Conservation (phyloP, 2,113 vertebrate species). For the Eulemur macaco region DNA sequence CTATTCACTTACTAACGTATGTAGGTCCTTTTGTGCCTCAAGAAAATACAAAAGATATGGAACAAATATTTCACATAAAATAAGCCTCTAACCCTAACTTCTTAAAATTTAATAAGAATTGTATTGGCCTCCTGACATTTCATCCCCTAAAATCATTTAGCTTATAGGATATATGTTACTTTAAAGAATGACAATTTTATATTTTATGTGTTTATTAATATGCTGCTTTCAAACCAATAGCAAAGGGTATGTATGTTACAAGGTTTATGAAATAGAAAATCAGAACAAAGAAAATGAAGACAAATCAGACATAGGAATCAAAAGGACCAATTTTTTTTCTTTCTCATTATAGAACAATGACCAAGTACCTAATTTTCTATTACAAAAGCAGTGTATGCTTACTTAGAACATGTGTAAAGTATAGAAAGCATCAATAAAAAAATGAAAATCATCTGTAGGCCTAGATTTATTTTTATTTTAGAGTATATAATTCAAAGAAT, state of each 20-base stretch:
- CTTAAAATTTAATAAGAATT: not conserved
- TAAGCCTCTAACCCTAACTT: not conserved
- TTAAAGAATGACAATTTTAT: not conserved
- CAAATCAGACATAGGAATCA: not conserved
- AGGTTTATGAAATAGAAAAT: not conserved
- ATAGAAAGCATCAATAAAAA: not conserved
- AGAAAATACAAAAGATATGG: not conserved
- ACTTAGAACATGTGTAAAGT: not conserved
- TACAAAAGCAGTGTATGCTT: not conserved
- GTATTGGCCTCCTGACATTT: not conserved
- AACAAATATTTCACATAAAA: not conserved
- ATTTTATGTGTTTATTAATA: not conserved
- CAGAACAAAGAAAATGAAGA: not conserved
- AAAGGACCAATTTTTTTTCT: not conserved
- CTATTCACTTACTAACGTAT: not conserved
- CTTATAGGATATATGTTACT: not conserved
- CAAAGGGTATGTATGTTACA: not conserved
- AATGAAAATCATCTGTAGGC: not conserved
- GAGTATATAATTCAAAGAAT: not conserved
- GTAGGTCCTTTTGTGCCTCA: not conserved
- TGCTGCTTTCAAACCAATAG: not conserved
- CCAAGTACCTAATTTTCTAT: not conserved
- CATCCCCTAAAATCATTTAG: not conserved
- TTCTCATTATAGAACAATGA: not conserved
- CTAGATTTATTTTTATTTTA: not conserved